A percentile compares a stretch with the other conserved stretches of the same genome.
These are phyloP conservation scores for Ophion ventricosus DNA, from an alignment of 2,888 invertebrate species.

Conservation along the genomic window DNA sequence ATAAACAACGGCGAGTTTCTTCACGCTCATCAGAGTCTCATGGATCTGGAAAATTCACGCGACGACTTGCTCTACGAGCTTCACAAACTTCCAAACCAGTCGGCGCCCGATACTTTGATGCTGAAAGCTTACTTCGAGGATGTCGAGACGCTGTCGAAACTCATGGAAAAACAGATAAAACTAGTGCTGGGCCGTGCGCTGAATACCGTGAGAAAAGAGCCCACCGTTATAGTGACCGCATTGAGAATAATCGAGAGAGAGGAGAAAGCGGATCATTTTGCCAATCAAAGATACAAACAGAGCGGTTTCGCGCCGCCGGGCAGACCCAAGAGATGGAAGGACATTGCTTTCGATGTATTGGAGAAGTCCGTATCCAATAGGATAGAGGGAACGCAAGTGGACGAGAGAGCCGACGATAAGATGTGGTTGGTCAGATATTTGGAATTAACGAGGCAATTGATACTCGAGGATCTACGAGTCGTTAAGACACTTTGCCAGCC, in stretches of 20 bases:
- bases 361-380: conserved; percentile 91
- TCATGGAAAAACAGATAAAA: conserved; percentile 95
- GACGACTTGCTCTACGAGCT: conserved; percentile 98
- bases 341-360: conserved; percentile 92
- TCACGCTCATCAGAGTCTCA: conserved; percentile 96
- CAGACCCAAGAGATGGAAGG: conserved; percentile 95
- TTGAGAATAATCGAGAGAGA: conserved; percentile 98
- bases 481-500: conserved; percentile 95
- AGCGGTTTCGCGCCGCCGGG: conserved; percentile 97
- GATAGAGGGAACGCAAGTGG: conserved; percentile 97
- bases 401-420: conserved; percentile 95
- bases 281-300: conserved; percentile 90
- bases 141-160: conserved; percentile 94
- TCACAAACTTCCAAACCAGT: conserved; percentile 96
- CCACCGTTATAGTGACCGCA: conserved; percentile 97
- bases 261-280: conserved; percentile 96
- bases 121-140: conserved; percentile 98
- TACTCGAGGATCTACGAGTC: conserved; percentile 95
- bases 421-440: conserved; percentile 98
- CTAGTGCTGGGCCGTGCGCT: conserved; percentile 95
- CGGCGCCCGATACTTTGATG: conserved; percentile 94
- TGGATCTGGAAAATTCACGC: conserved; percentile 97
- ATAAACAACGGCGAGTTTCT: conserved; percentile 97
- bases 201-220: conserved; percentile 97
- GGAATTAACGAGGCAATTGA: conserved; percentile 93